Conservation (phyloP, 2,888 invertebrate genomes). For the Apamea anceps region DNA sequence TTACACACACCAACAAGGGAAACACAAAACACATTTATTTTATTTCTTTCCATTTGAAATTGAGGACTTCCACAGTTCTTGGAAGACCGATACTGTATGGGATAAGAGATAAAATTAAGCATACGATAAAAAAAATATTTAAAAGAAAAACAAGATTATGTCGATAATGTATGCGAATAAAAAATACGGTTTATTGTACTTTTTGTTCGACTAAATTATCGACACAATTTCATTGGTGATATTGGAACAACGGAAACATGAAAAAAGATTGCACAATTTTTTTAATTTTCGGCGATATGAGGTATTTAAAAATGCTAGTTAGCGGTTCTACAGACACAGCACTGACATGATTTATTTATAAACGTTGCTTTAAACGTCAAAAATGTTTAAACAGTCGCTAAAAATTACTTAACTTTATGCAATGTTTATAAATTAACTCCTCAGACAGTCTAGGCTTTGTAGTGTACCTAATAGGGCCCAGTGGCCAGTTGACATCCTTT, state of each 20-base stretch:
- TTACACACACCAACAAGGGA: not conserved
- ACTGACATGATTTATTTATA: no score
- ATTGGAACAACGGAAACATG: conserved; percentile 23
- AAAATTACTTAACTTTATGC: not conserved
- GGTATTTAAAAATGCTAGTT: not conserved
- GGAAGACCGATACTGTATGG: not conserved
- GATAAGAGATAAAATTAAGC: conserved; percentile 26
- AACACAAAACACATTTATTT: conserved; percentile 13
- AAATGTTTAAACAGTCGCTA: not conserved
- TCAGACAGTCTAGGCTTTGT: not conserved
- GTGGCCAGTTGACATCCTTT: not conserved
- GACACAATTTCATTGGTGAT: conserved; percentile 18
- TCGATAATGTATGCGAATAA: not conserved
- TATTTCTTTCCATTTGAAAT: conserved; percentile 7
- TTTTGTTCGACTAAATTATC: conserved; percentile 7
- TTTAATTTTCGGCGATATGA: no score
- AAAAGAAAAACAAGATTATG: conserved; percentile 28
- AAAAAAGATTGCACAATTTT: not conserved
- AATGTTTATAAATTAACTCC: not conserved
- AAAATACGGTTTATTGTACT: not conserved
- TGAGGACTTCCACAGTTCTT: conserved; percentile 13
- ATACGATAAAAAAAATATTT: conserved; percentile 22
- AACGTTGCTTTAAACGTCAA: not conserved
- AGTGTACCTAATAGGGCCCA: not conserved
- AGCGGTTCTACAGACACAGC: not conserved